Base-by-base conservation (phyloP, 2,797 vertebrate species). In the Pachyuromys duprasi region DNA sequence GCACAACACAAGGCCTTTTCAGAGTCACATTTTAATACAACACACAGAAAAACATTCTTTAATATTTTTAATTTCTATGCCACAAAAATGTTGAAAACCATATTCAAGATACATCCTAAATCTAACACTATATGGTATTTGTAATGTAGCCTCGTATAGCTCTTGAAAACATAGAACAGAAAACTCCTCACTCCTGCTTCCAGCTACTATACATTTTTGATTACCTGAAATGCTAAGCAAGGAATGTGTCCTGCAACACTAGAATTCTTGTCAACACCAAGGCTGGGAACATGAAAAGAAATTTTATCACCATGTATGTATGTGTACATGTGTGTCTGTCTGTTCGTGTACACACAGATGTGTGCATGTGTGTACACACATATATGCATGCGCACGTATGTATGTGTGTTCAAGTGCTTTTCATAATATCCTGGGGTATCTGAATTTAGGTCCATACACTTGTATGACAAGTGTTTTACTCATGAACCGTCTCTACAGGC, bases 161-260 rank as follows among this genome's bases (percentile, higher is more conserved):
- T 70, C 87, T 57, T 49, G 70, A 12, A 15, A 81, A 49, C 67
- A 45, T 8, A 6, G 1, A 70, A 28, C 42, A 26, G 9, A 55
- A 13, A 6, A 42, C 0, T 5, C 18, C 15, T 18, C 53, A 22
- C 31, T 33, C 65, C 63, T 62, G 12, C 53, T 26, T 42, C 69
- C 31, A 57, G 36, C 31, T 55, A 55, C 75, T 33, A 13, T 17
- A 36, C 18, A 92, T 53, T 22, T 62, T 80, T 82, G 3, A 92
- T 89, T 67, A n/a, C 83, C 53, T 67, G n/a, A 24, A 39, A 95
- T 72, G 86, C 87, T 75, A n/a, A 36, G 69, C 57, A 93, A 84
- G 86, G 26, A 60, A 65, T 8, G 5, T 31, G 55, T 39, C 36
- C 60, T 72, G 1, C 14, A 1, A 91, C 65, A 76, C 6, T 45